Conservation (phyloP, 2,888 invertebrate genomes). For the Eutolmus rufibarbis region DNA sequence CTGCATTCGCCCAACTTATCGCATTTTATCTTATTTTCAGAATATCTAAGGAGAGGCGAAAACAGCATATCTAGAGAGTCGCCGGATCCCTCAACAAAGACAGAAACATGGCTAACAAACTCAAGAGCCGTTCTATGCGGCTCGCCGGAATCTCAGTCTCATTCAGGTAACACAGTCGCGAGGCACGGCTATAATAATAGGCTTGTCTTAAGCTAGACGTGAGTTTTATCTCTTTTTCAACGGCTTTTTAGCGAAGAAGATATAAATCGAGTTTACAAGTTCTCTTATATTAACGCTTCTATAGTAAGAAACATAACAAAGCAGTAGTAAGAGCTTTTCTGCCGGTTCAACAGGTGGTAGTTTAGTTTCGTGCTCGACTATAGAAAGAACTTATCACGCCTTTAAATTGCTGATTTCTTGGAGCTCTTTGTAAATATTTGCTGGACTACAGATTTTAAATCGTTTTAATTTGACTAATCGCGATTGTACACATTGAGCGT, state of each 20-base stretch:
- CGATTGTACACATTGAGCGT: neutral
- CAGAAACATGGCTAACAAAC: neutral
- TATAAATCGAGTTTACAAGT: neutral
- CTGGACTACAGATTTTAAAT: neutral
- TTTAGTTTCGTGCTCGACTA: neutral
- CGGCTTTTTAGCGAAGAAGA: neutral
- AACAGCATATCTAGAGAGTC: neutral
- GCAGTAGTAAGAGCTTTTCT: neutral
- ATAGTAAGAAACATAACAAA: neutral
- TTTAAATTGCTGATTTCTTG: neutral
- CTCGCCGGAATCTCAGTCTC: neutral
- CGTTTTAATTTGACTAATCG: neutral
- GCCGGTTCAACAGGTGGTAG: neutral
- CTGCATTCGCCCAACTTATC: neutral
- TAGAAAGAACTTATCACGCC: neutral
- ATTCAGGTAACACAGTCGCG: conserved; percentile 18
- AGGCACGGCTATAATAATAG: neutral
- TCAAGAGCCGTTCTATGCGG: neutral
- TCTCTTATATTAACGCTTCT: neutral
- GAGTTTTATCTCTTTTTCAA: neutral
- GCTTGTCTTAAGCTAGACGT: neutral
- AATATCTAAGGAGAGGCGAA: neutral
- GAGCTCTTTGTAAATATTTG: neutral
- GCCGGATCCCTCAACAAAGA: neutral
- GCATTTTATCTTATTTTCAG: conserved; percentile 11